Base-by-base conservation (phyloP, 1,140 invertebrate genomes). In the Calephelis nemesis region DNA sequence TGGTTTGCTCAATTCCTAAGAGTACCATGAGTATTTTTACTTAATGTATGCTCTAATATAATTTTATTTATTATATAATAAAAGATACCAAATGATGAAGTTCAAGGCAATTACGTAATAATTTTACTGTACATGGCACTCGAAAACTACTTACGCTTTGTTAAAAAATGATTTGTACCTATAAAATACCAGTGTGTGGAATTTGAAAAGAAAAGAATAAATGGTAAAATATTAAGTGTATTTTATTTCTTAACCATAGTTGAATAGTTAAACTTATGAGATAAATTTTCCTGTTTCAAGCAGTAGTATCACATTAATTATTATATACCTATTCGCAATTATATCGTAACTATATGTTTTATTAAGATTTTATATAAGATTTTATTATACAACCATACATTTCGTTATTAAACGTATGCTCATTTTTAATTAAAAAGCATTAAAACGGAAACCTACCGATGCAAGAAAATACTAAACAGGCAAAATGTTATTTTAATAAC, bases 121-220 rank as follows among this genome's bases (percentile, higher is more conserved):
- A 58, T 58, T 58, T 58, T 58, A 11, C 30, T 58, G 19, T 58
- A 30, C 10, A 39, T 58, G 54, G 54, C 54, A 58, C 54, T 58
- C 10, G 54, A 12, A 39, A 39, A 39, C 19, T 58, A 58, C 15
- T 6, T 58, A 58, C 30, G 54, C 54, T 58, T 58, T 58, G 30
- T 58, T 58, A 12, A 58, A 58, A 15, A 58, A 58, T 39, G 54
- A 58, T 58, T 58, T 58, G 54, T 58, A 58, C 54, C 54, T 58
- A 58, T 58, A 58, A 58, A 58, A 30, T 58, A 58, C 30, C 42
- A 45, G 12, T 12, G 54, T 58, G 54, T 58, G 54, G 12, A 58
- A 58, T 58, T 30, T 58, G 7, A 58, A 39, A 58, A 58, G 30
- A 11, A 54, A 19, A 11, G 50, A 58, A 58, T 58, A 58, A 58